Evolutionary conservation across 2,113 vertebrate genomes (phyloP).

Genomic region (Rhagologus leucostigma): DNA sequence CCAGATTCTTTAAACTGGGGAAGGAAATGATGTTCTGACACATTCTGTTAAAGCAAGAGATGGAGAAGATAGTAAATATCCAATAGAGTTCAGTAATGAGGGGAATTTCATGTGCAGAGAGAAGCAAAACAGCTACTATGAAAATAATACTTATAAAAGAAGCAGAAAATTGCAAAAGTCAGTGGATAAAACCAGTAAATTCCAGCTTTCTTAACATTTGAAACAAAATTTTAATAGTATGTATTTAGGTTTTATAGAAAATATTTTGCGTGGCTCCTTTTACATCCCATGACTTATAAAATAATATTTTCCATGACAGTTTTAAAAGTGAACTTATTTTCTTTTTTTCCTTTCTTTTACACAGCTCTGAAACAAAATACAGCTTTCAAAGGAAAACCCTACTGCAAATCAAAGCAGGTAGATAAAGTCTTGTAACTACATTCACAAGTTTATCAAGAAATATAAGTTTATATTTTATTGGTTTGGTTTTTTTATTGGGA

Average conservation of each 20-base stretch:
- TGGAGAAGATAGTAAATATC: not conserved
- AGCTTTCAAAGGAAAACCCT: not conserved
- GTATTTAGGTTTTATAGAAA: not conserved
- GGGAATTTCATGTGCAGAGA: not conserved
- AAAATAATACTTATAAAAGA: not conserved
- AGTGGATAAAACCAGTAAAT: not conserved
- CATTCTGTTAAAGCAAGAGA: not conserved
- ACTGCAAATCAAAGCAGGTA: not conserved
- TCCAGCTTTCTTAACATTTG: not conserved
- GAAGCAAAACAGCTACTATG: not conserved
- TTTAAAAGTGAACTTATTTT: not conserved
- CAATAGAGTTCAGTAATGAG: not conserved
- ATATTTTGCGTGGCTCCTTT: not conserved
- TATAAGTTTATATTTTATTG: not conserved
- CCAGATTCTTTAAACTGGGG: not conserved
- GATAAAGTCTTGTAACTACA: not conserved
- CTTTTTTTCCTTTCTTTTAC: not conserved
- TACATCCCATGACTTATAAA: not conserved
- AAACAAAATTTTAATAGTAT: not conserved
- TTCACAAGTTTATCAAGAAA: not conserved
- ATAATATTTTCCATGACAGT: not conserved
- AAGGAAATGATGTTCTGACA: not conserved
- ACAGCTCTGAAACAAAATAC: not conserved
- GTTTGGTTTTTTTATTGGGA: fast-evolving
- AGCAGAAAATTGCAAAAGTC: not conserved